Conservation (phyloP, 2,113 vertebrate genomes). For the Leuciscus idus region DNA sequence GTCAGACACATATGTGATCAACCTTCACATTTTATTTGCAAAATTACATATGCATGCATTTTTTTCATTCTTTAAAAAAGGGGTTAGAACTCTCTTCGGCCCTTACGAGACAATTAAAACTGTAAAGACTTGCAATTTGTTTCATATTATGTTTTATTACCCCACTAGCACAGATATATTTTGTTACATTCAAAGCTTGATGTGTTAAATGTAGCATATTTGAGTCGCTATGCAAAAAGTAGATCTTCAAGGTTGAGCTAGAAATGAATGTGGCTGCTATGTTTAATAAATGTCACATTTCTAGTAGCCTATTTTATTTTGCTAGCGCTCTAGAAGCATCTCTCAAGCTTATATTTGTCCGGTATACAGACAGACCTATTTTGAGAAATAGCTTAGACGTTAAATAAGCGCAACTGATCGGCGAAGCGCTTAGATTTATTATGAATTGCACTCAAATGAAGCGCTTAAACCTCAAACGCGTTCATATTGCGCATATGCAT, state of each 20-base stretch:
- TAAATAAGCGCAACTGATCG: neutral
- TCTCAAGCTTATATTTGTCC: neutral
- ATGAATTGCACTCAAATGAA: no score
- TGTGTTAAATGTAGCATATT: neutral
- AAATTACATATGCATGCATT: neutral
- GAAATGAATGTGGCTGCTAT: neutral
- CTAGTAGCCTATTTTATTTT: no score
- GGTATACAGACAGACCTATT: neutral
- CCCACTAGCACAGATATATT: neutral
- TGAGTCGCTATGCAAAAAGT: neutral
- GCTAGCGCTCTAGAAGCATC: neutral
- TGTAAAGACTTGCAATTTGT: neutral
- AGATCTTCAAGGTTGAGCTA: neutral
- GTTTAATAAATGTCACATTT: neutral
- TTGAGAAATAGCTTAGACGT: neutral
- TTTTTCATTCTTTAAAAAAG: neutral
- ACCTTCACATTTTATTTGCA: neutral
- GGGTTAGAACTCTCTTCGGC: neutral
- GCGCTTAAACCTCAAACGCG: neutral
- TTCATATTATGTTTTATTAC: neutral
- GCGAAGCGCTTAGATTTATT: neutral
- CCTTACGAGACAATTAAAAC: neutral
- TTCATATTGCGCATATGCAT: slow-evolving; percentile 14
- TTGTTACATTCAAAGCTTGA: neutral
- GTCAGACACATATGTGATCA: neutral